A percentile compares a stretch with the other conserved stretches of the same genome.
These are phyloP conservation scores for Dromas ardeola DNA, from an alignment of 2,113 vertebrate genomes.

Conservation along the genomic window DNA sequence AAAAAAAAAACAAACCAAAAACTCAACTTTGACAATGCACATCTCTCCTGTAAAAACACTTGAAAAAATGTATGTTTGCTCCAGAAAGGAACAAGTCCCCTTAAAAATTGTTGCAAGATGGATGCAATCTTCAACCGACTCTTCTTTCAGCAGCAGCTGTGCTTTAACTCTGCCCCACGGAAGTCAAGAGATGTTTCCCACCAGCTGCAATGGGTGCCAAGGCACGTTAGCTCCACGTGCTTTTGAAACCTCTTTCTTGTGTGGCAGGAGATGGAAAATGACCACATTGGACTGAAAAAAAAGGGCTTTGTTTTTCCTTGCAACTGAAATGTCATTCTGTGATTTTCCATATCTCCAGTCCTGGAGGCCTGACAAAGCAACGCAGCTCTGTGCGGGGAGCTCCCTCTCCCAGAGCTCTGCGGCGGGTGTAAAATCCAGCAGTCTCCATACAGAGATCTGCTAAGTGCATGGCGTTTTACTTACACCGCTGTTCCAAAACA, in stretches of 20 bases:
- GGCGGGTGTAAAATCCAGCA: not conserved
- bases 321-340: not conserved
- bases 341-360: not conserved
- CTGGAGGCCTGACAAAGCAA: not conserved
- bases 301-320: not conserved
- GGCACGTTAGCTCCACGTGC: not conserved
- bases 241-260: not conserved
- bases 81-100: not conserved
- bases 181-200: not conserved
- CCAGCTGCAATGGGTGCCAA: not conserved
- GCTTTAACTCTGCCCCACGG: not conserved
- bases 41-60: not conserved
- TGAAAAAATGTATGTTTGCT: not conserved
- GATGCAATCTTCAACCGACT: not conserved
- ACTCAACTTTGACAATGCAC: not conserved
- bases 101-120: not conserved
- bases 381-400: accelerated
- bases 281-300: not conserved
- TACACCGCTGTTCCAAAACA: not conserved
- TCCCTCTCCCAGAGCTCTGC: not conserved
- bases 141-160: not conserved
- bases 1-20: not conserved
- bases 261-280: not conserved
- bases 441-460: not conserved
- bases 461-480: not conserved